Evolutionary conservation across 2,797 vertebrate species (phyloP), one percentile per base, ranked within the genome.

Genomic region (Xiphophorus birchmanni): DNA sequence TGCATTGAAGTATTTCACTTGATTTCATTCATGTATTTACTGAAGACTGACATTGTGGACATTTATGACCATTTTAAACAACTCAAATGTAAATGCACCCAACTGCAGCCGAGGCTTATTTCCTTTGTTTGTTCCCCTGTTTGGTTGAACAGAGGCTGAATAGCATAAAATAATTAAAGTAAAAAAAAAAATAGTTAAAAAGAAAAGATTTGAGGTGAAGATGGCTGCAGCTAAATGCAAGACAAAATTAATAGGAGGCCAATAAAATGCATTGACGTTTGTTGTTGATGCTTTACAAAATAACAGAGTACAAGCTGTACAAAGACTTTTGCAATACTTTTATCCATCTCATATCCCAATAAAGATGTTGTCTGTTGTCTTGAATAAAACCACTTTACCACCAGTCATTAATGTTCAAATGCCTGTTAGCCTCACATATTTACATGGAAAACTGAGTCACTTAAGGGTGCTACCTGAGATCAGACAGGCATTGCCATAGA

Each of bases 401-500:
- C 42, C 44, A 47, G 45, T 47, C 76, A 82, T 9, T 78, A 32
- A 79, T 73, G 74, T 73, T 56, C 79, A 18, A 52, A 52, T 47
- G 73, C 23, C 13, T 60, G 15, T 42, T 11, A 73, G 45, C 73
- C 10, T 29, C 50, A 26, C 21, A 58, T 86, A 80, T 80, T 44
- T 35, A 72, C 58, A 54, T 75, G 48, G 76, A 50, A 58, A 26
- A 74, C 74, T 75, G 60, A 87, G 69, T 84, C 79, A 78, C 23
- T 15, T 76, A 42, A 29, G 58, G 71, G 79, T 72, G 45, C 21
- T 18, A 52, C 58, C 76, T 26, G 32, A 84, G 47, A 60, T 52
- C 60, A 8, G 74, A 23, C 1, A 3, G 76, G 10, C 63, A 69
- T 81, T 86, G 77, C 78, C 74, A 84, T 67, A 86, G 80, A 80